A percentile compares a stretch with the other conserved stretches of the same genome.
Conservation (phyloP, 2,888 invertebrate genomes). For the Muscina levida region DNA sequence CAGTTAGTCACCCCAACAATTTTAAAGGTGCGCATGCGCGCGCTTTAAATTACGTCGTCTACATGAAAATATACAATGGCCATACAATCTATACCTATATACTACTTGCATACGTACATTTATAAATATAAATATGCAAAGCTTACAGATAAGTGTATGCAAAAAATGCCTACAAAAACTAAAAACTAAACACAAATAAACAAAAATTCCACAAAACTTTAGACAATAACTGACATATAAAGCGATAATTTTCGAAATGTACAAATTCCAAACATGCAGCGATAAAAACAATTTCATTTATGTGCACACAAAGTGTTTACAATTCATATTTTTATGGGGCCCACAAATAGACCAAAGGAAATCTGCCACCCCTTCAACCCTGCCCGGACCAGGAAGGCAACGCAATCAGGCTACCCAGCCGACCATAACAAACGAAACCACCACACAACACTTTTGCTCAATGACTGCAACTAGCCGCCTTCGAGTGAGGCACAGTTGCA, state of each 20-base stretch:
- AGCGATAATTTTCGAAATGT: slow-evolving; percentile 66
- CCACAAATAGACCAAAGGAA: slow-evolving; percentile 55
- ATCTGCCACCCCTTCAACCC: neutral
- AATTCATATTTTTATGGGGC: slow-evolving; percentile 65
- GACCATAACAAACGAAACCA: slow-evolving; percentile 16
- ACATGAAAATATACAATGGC: too few relatives aligned
- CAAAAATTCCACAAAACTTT: slow-evolving; percentile 65
- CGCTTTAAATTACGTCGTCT: too few relatives aligned
- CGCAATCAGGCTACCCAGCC: slow-evolving; percentile 17
- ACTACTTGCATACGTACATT: too few relatives aligned
- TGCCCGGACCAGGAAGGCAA: slow-evolving; percentile 25
- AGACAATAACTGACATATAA: slow-evolving; percentile 65
- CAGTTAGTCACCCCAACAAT: too few relatives aligned
- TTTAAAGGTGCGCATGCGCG: neutral
- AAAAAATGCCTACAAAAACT: too few relatives aligned
- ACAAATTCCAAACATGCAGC: slow-evolving; percentile 67
- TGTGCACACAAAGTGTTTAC: slow-evolving; percentile 63
- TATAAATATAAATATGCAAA: too few relatives aligned
- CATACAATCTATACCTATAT: too few relatives aligned
- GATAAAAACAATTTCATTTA: slow-evolving; percentile 67
- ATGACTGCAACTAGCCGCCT: neutral
- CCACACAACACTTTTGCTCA: slow-evolving; percentile 40
- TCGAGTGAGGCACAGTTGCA: slow-evolving; percentile 14
- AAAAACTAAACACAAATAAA: slow-evolving; percentile 11
- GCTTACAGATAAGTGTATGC: too few relatives aligned